Evolutionary conservation across 1,140 invertebrate genomes (phyloP).

Genomic region (Zaprionus kolodkinae): DNA sequence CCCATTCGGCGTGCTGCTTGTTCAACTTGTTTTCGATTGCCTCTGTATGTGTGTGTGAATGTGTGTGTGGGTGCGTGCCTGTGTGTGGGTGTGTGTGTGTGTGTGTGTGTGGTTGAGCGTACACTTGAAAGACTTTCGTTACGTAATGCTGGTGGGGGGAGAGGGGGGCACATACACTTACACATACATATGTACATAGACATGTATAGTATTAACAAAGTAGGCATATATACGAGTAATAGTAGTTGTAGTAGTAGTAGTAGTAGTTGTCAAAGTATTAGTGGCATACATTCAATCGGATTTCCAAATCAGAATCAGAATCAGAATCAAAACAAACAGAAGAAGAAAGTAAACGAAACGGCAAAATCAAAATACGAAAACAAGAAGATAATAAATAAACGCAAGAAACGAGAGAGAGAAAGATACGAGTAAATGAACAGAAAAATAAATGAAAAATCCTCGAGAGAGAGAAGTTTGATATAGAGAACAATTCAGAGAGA

Average conservation of each 20-base stretch:
- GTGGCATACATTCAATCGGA: slow-evolving; percentile 54
- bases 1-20: background rate
- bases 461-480: slow-evolving; percentile 20
- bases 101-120: slow-evolving; percentile 40
- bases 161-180: slow-evolving; percentile 65
- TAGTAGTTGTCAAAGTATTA: slow-evolving; percentile 48
- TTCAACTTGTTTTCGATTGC: slow-evolving; percentile 10
- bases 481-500: slow-evolving; percentile 21
- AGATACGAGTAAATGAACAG: slow-evolving; percentile 12
- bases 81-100: slow-evolving; percentile 2
- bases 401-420: slow-evolving; percentile 1
- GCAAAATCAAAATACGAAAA: slow-evolving; percentile 8
- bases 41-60: slow-evolving; percentile 15
- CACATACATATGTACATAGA: slow-evolving; percentile 34
- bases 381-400: slow-evolving; percentile 4
- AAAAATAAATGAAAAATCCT: slow-evolving; percentile 9
- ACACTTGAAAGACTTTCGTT: slow-evolving; percentile 48
- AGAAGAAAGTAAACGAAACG: slow-evolving; percentile 7
- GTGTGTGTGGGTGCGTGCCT: background rate
- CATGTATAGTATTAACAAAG: slow-evolving; percentile 12
- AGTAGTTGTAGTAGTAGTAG: slow-evolving; percentile 17
- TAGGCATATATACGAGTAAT: slow-evolving; percentile 32
- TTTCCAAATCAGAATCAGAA: slow-evolving; percentile 24
- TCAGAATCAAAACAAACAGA: slow-evolving; percentile 11
- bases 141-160: slow-evolving; percentile 53